Evolutionary conservation across 2,888 invertebrate species (phyloP).

Genomic region (Diachrysia chrysitis): DNA sequence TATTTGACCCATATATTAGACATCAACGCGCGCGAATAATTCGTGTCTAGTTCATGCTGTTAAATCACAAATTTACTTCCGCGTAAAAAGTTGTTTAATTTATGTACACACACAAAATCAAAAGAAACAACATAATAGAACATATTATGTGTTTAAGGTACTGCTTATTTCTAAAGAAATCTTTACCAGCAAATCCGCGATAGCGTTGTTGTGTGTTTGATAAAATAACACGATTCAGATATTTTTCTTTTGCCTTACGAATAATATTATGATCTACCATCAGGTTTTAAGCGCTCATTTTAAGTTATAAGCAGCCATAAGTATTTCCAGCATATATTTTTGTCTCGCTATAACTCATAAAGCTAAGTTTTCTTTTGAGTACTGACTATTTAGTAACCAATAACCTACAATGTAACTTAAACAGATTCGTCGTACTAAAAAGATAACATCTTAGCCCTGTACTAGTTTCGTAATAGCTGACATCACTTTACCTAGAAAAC

Average conservation of each 20-base stretch:
- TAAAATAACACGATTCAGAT: too few species aligned
- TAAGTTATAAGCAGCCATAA: neutral
- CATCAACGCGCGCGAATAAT: slow-evolving; percentile 77
- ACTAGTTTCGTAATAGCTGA: neutral
- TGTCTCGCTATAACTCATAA: too few species aligned
- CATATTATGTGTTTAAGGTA: too few species aligned
- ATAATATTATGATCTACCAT: neutral
- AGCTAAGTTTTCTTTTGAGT: too few species aligned
- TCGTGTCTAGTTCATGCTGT: neutral
- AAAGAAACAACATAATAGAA: too few species aligned
- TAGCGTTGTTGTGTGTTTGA: neutral
- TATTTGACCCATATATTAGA: slow-evolving; percentile 76
- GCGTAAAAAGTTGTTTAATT: too few species aligned
- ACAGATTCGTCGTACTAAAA: neutral
- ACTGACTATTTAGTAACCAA: neutral
- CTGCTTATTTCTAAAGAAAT: too few species aligned
- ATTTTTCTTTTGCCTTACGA: too few species aligned
- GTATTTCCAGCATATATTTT: too few species aligned
- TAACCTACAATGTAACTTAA: neutral
- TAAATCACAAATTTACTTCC: neutral
- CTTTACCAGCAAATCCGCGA: too few species aligned
- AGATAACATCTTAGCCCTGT: neutral
- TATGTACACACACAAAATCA: too few species aligned
- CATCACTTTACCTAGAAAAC: slow-evolving; percentile 18
- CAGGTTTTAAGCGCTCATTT: neutral